Evolutionary conservation across 2,797 vertebrate species (phyloP), one percentile per base, ranked within the genome.

Genomic region (Lophotriccus pileatus): DNA sequence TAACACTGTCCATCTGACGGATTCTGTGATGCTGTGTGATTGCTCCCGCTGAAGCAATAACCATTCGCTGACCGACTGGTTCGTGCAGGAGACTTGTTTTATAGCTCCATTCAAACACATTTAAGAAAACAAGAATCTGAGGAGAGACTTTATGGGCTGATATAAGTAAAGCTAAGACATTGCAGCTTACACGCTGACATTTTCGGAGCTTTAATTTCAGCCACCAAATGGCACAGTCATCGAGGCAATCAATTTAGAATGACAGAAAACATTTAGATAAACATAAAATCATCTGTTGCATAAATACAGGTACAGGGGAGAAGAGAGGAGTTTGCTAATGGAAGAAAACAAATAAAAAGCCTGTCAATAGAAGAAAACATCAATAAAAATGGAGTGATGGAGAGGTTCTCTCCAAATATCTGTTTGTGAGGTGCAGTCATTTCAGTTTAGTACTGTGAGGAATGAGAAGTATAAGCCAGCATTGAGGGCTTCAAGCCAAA

Each of bases 181-280:
- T 55, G 39, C 44, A 73, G 68, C 28, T 91, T 77, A 60, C 39
- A 73, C 39, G 7, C 24, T 83, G 93, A 68, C 59, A 37, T 94
- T 93, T 96, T 86, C 79, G 68, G 67, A 75, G 56, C 60, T 94
- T 91, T 89, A 86, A 77, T 95, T 95, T 91, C 68, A 85, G 67
- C 36, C 58, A 62, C 50, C 21, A 83, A 90, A 72, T 76, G 68
- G 30, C 70, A 78, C 14, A 43, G 44, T 69, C 58, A 63, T 66
- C 0, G 1, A 87, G 37, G 62, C 64, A 64, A 67, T 94, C 77
- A 37, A 11, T 94, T 92, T 83, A 73, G 55, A 87, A 89, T 90
- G 78, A 39, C 41, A 77, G 56, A 64, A 90, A 88, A 50, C 41
- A 73, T 89, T 80, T 56, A 77, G 52, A 60, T 86, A 83, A 95